Evolutionary conservation across 1,140 invertebrate genomes (phyloP).

Genomic region (Papilio machaon): DNA sequence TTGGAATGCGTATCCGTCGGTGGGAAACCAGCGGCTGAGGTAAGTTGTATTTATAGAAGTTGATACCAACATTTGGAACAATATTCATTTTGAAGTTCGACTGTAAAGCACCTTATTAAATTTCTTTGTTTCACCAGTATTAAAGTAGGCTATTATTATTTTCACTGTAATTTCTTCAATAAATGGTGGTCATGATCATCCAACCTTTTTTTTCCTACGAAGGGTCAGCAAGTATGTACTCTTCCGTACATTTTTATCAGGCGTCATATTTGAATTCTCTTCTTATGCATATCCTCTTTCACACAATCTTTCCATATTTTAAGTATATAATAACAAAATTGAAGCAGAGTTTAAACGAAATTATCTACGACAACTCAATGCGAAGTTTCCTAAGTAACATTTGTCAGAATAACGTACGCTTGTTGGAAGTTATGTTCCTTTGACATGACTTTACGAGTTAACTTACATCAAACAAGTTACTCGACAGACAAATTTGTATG

Average conservation of each 20-base stretch:
- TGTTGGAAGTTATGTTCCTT: slow-evolving; percentile 19
- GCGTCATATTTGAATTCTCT: too few relatives aligned
- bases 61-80: slow-evolving; percentile 13
- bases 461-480: background rate
- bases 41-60: slow-evolving; percentile 69
- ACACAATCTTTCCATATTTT: too few relatives aligned
- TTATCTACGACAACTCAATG: slow-evolving; percentile 12
- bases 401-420: background rate
- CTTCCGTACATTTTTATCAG: too few relatives aligned
- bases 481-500: background rate
- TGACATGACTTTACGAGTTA: slow-evolving; percentile 26
- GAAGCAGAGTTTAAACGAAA: background rate
- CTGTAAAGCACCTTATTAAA: slow-evolving; percentile 1
- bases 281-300: too few relatives aligned
- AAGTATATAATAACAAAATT: background rate
- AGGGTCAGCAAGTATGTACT: too few relatives aligned
- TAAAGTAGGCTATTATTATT: background rate
- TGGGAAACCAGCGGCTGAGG: slow-evolving; percentile 96
- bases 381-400: background rate
- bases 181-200: too few relatives aligned
- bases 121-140: slow-evolving; percentile 14
- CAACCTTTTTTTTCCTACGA: too few relatives aligned
- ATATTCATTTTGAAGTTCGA: slow-evolving; percentile 18
- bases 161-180: background rate
- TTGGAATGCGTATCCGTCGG: slow-evolving; percentile 94